Base-by-base conservation (phyloP, 2,888 invertebrate genomes). In the Pinctada fucata region DNA sequence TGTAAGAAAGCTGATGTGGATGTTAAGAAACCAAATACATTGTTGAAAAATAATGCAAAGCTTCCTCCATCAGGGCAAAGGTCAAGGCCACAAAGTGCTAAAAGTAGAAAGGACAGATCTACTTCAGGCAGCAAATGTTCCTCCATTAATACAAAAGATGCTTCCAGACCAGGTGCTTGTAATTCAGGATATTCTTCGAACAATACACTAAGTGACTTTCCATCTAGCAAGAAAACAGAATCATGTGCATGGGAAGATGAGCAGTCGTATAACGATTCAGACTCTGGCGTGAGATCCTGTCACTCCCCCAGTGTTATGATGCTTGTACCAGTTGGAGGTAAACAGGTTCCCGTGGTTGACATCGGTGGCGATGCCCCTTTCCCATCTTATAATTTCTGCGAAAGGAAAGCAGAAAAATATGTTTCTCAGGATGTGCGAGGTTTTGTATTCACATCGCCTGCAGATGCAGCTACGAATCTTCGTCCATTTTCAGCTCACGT, bases 61-160 rank as follows among this genome's bases (percentile, higher is more conserved):
- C 67, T 79, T 3, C 75, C 78, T 13, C 79, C 72, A 76, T 63
- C 45, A 47, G 75, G 68, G 13, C 82, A 80, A 10, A 81, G 71
- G 31, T 79, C 82, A 64, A 82, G 83, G 74, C 82, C 84, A 16
- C 85, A 85, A 72, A 88, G 88, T 84, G 88, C 86, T 31, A 87
- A 86, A 81, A 86, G 85, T 47, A 80, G 84, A 79, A 78, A 84
- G 67, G 81, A 81, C 65, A 58, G 13, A 58, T 58, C 58, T 10
- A 58, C 58, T 13, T 58, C 58, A 10, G 58, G 58, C 58, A 10
- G 8, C 6, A 10, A 6, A 58, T 6, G 6, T 6, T 10, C 6
- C 6, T 6, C 58, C 6, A 10, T 58, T 13, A 58, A 58, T 13
- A 6, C 6, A 58, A 10, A 10, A 58, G 58, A 58, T 58, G 6